These are phyloP conservation scores for Cecidostiba fungosa DNA, from an alignment of 2,888 invertebrate genomes.

Conservation along the genomic window DNA sequence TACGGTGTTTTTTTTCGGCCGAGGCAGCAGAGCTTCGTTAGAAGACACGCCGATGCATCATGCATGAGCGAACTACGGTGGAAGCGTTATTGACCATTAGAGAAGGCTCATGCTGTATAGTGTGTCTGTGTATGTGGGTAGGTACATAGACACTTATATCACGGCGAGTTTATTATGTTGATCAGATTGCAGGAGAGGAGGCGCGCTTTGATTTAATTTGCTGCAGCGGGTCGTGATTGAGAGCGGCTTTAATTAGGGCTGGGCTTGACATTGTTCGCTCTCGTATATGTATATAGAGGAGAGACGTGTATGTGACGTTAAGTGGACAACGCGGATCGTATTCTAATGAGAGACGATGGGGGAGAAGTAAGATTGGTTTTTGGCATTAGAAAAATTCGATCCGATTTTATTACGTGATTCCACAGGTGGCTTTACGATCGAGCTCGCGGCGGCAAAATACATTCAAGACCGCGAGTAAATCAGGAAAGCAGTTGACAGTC, in stretches of 20 bases:
- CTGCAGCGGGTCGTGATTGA: neutral
- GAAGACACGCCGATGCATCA: conserved; percentile 33
- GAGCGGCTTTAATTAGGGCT: neutral
- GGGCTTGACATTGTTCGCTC: neutral
- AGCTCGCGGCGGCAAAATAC: neutral
- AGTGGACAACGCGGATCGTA: neutral
- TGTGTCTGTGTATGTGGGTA: neutral
- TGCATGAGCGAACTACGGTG: conserved; percentile 12
- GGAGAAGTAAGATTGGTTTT: no score
- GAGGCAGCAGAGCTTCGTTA: conserved; percentile 6
- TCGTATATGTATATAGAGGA: no score
- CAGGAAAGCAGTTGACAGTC: neutral
- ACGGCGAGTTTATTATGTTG: conserved; percentile 2
- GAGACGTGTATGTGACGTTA: neutral
- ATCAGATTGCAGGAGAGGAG: neutral
- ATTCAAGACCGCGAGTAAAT: neutral
- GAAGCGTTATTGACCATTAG: conserved; percentile 39
- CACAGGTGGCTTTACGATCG: neutral
- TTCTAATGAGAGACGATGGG: no score
- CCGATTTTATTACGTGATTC: neutral
- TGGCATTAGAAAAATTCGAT: neutral
- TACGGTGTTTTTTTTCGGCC: neutral
- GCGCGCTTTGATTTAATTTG: neutral
- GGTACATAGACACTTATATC: conserved; percentile 18
- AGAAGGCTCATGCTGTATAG: neutral